Base-by-base conservation (phyloP, 2,113 vertebrate species). In the Semnornis frantzii region DNA sequence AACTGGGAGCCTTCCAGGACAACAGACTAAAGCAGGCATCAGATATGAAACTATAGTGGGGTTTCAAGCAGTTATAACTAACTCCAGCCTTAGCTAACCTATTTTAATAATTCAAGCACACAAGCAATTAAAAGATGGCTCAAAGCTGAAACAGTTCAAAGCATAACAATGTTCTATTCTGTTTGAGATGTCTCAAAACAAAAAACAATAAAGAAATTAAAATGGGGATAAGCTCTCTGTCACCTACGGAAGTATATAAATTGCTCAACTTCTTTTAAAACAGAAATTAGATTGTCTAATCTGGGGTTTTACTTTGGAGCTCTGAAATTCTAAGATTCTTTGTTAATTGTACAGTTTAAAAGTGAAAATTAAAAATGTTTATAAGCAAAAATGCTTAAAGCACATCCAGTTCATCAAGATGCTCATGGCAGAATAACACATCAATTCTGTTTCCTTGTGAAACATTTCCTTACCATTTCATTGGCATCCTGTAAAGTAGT, bases 391-490 rank as follows among this genome's bases (percentile, higher is more conserved):
- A 72, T 60, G 23, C 71, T 86, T 44, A 55, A 77, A 89, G 65
- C 52, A 34, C 10, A 74, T 86, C 48, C 81, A 85, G 13, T 79
- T 50, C 46, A 63, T 86, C 37, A 74, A 71, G 50, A 59, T 55
- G 52, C 46, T 73, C 72, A 71, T 54, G 62, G n/a, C 9, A 92
- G 30, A 86, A 81, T 16, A 84, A 20, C 31, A 76, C 37, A 55
- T 18, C 19, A 52, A 72, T 50, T 37, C 48, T 12, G 21, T 15
- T 37, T 42, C 63, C 9, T 34, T 64, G 15, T 57, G 18, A 59
- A 48, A 64, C 6, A 84, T 64, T 74, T 88, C 82, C 98, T 98
- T 97, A 99, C 99, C 99, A 99, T 99, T 44, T 99, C 99, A 80
- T 98, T 97, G 74, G 98, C 97, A 90, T 98, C 98, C 46, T 18